phyloP scores from a whole-genome alignment of 2,888 invertebrate species.

The Sphaeridia pumilis region DNA sequence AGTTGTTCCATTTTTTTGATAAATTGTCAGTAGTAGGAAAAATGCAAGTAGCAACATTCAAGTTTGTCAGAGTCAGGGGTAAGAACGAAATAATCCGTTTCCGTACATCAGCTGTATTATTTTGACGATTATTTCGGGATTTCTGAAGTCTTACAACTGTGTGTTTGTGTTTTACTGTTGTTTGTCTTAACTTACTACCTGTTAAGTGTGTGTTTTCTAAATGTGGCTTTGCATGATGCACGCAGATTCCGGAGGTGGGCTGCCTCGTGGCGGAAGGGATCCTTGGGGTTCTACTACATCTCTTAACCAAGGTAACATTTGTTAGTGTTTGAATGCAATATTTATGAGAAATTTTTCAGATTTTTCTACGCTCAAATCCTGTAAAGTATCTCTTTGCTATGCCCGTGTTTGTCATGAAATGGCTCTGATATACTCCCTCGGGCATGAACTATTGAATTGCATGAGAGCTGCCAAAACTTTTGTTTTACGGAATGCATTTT shows the following conservation, averaged over 20 bases:
- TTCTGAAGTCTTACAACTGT: no score
- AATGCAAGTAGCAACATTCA: no score
- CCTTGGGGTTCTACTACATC: constrained; percentile 37
- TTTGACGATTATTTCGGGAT: no score
- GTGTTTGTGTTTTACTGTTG: no score
- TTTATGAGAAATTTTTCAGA: constrained; percentile 18
- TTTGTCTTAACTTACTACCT: constrained; percentile 10
- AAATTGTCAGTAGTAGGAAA: no score
- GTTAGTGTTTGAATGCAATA: constrained; percentile 17
- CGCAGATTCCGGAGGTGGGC: constrained; percentile 18
- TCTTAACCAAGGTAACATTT: constrained; percentile 35
- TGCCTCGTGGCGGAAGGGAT: constrained; percentile 28
- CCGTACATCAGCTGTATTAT: no score
- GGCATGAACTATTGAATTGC: not conserved
- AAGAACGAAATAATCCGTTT: no score
- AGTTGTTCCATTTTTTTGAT: no score
- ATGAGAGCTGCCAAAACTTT: not conserved
- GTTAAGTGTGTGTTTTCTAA: constrained; percentile 1
- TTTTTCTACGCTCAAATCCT: no score
- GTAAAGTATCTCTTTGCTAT: not conserved
- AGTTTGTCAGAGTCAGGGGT: no score
- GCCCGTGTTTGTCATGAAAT: no score
- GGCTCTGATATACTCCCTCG: no score
- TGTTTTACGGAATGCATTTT: constrained; percentile 17
- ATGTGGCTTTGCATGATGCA: constrained; percentile 9